Evolutionary conservation across 2,797 vertebrate genomes (phyloP).

Genomic region (Acrossocheilus fasciatus): DNA sequence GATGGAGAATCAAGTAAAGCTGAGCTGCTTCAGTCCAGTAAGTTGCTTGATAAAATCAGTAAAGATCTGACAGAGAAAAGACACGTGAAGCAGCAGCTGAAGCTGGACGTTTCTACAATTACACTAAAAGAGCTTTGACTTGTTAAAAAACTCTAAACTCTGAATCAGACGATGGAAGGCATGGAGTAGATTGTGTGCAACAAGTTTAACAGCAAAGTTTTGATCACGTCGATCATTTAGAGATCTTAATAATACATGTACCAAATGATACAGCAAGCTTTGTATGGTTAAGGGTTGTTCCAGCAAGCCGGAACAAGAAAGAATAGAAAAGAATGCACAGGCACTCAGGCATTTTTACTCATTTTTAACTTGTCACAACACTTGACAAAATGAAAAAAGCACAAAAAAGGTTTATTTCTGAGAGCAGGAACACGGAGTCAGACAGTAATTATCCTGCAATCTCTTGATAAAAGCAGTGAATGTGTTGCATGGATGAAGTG

Average conservation of each 20-base stretch:
- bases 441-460: not conserved
- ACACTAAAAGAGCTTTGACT: not conserved
- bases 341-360: not conserved
- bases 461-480: slow-evolving; percentile 1
- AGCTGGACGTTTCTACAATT: not conserved
- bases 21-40: not conserved
- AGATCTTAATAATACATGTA: not conserved
- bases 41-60: not conserved
- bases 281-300: not conserved
- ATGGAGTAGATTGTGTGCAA: not conserved
- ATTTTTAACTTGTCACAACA: not conserved
- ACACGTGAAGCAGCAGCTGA: not conserved
- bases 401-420: not conserved
- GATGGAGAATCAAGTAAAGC: too few species aligned
- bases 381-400: not conserved
- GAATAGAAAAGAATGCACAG: not conserved
- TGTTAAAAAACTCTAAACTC: not conserved
- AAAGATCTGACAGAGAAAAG: not conserved
- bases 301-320: not conserved
- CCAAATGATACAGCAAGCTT: not conserved
- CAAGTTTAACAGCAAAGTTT: not conserved
- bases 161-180: not conserved
- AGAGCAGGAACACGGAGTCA: not conserved
- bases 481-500: not conserved
- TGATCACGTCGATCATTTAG: not conserved